Evolutionary conservation across 2,888 invertebrate species (phyloP).

Genomic region (Bugula neritina): DNA sequence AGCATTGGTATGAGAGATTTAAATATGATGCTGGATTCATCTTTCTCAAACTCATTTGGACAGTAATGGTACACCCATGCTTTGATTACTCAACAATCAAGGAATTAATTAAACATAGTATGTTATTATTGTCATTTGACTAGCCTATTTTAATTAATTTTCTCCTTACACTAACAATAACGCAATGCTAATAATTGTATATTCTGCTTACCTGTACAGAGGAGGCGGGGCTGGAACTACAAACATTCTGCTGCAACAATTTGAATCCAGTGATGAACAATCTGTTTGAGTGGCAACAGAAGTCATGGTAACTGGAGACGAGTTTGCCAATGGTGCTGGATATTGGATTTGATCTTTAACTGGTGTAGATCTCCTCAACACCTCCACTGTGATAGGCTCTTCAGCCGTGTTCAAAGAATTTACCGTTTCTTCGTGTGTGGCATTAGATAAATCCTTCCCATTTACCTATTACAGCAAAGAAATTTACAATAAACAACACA

Average conservation of each 20-base stretch:
- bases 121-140: neutral
- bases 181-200: neutral
- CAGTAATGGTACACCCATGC: neutral
- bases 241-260: neutral
- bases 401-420: slow-evolving; percentile 51
- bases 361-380: slow-evolving; percentile 46
- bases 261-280: slow-evolving; percentile 31
- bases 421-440: slow-evolving; percentile 52
- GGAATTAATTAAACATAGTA: neutral
- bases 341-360: too few species aligned
- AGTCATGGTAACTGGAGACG: slow-evolving; percentile 36
- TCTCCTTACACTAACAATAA: neutral
- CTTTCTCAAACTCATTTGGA: too few species aligned
- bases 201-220: neutral
- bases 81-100: neutral
- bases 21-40: too few species aligned
- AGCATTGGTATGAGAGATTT: too few species aligned
- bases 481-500: slow-evolving; percentile 7
- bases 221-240: slow-evolving; percentile 17
- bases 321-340: neutral
- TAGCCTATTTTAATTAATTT: neutral
- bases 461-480: slow-evolving; percentile 46
- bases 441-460: slow-evolving; percentile 51
- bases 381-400: slow-evolving; percentile 53
- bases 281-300: slow-evolving; percentile 51